These are phyloP conservation scores for Aporrectodea caliginosa DNA, from an alignment of 1,140 invertebrate species.

Conservation along the genomic window DNA sequence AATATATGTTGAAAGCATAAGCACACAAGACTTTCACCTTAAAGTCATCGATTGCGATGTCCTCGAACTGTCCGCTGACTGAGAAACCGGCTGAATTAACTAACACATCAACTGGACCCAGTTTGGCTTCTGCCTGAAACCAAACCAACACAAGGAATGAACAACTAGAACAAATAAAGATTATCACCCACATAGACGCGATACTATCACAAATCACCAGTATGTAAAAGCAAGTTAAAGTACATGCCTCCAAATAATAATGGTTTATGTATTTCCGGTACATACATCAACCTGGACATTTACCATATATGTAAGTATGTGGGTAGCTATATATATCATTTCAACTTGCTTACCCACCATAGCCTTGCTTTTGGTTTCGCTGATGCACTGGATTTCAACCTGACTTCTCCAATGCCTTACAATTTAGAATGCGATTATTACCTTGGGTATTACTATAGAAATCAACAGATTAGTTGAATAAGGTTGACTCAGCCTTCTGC, in stretches of 20 bases:
- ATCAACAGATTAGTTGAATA: too few species aligned
- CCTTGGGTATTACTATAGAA: too few species aligned
- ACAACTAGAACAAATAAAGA: not conserved
- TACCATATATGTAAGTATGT: too few species aligned
- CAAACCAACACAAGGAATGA: not conserved
- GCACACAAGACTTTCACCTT: slow-evolving; percentile 55
- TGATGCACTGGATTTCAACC: too few species aligned
- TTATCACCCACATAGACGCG: not conserved
- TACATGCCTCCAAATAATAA: not conserved
- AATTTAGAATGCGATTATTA: too few species aligned
- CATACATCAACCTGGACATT: not conserved
- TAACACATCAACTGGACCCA: slow-evolving; percentile 79
- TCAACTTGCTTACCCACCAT: too few species aligned
- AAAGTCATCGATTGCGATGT: slow-evolving; percentile 69
- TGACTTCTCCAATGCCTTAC: too few species aligned
- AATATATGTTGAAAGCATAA: slow-evolving; percentile 8
- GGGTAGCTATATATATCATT: too few species aligned
- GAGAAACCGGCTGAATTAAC: slow-evolving; percentile 83
- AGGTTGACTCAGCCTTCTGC: too few species aligned
- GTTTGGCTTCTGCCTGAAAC: slow-evolving; percentile 60
- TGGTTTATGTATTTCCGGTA: not conserved
- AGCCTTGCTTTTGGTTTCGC: too few species aligned
- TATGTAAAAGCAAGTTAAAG: not conserved
- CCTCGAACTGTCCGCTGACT: slow-evolving; percentile 70
- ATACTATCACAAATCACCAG: not conserved